These are phyloP conservation scores for Cherax quadricarinatus DNA, from an alignment of 1,140 invertebrate genomes.

Conservation along the genomic window DNA sequence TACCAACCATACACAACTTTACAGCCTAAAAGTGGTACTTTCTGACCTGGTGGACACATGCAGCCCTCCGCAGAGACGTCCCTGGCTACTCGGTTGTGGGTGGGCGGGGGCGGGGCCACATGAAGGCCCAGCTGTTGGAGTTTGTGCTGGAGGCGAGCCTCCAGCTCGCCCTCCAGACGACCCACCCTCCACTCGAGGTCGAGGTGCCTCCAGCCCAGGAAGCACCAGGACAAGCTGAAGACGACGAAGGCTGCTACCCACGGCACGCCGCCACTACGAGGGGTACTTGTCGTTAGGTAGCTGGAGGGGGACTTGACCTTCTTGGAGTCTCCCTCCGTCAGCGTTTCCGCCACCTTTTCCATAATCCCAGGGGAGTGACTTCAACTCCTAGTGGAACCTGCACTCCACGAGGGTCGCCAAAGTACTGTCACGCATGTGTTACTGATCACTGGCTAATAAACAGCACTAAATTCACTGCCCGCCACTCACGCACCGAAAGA, in stretches of 20 bases:
- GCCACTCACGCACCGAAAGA: slow-evolving; percentile 12
- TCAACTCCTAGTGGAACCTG: slow-evolving; percentile 51
- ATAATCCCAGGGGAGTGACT: slow-evolving; percentile 35
- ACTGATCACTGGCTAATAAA: slow-evolving; percentile 13
- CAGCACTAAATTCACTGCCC: slow-evolving; percentile 42
- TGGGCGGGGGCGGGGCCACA: background rate
- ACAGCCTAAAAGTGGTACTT: background rate
- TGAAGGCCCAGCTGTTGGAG: slow-evolving; percentile 54
- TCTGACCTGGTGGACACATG: slow-evolving; percentile 56
- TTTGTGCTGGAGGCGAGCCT: slow-evolving; percentile 47
- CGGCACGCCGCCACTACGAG: slow-evolving; percentile 13
- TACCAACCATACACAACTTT: too few relatives aligned
- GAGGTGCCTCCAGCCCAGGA: slow-evolving; percentile 50
- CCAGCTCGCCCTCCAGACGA: slow-evolving; percentile 52
- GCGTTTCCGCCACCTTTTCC: slow-evolving; percentile 22
- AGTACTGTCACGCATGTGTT: slow-evolving; percentile 46
- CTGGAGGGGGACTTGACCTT: slow-evolving; percentile 21
- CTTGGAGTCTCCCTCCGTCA: slow-evolving; percentile 22
- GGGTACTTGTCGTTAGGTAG: background rate
- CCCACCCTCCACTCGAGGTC: slow-evolving; percentile 56
- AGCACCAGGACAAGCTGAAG: slow-evolving; percentile 50
- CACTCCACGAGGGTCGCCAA: slow-evolving; percentile 36
- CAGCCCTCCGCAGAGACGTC: slow-evolving; percentile 39
- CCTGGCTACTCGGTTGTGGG: slow-evolving; percentile 49
- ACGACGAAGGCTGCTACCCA: slow-evolving; percentile 46